Evolutionary conservation across 2,888 invertebrate genomes (phyloP).

Genomic region (Noctua pronuba): DNA sequence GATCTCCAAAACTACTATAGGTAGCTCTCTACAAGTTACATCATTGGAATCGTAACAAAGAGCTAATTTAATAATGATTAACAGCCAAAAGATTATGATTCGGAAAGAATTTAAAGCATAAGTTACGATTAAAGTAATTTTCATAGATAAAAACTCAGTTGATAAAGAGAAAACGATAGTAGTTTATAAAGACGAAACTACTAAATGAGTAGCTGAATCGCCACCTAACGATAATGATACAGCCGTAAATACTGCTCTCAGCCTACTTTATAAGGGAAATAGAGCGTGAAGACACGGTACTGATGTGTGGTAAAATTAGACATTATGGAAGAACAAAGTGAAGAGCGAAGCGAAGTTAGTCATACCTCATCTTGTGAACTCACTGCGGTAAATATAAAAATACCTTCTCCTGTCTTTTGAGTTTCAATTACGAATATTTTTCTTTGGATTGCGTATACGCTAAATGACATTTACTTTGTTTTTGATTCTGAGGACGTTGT

Average conservation of each 20-base stretch:
- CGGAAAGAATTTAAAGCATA: background rate
- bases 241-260: constrained; percentile 9
- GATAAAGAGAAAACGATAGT: background rate
- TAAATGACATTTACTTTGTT: background rate
- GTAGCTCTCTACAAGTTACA: no score
- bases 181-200: background rate
- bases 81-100: no score
- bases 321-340: constrained; percentile 15
- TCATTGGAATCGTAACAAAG: no score
- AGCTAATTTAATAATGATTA: no score
- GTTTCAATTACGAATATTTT: background rate
- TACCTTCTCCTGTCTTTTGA: background rate
- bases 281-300: constrained; percentile 41
- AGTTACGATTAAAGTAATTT: background rate
- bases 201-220: background rate
- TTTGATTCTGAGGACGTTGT: background rate
- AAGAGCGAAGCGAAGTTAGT: background rate
- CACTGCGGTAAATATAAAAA: background rate
- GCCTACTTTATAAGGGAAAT: constrained; percentile 44
- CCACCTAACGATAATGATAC: background rate
- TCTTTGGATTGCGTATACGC: background rate
- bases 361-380: constrained; percentile 7
- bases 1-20: no score
- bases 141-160: background rate
- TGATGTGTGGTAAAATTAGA: constrained; percentile 22